Conservation (phyloP, 1,140 invertebrate genomes). For the Drosophila azteca region DNA sequence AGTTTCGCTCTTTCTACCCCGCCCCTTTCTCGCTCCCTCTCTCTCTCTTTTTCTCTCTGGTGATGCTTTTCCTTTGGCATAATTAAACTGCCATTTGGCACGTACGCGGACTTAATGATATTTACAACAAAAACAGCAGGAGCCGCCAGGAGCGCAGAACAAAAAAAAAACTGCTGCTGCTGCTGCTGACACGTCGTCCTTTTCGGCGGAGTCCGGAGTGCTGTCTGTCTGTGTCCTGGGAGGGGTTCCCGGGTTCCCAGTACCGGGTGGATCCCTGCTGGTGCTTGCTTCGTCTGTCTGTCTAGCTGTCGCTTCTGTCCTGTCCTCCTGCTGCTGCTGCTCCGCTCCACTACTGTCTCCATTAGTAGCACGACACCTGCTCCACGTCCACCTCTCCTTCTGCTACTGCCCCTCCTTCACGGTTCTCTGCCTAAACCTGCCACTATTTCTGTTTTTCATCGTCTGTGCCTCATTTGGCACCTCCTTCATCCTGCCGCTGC, state of each 20-base stretch:
- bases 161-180: neutral
- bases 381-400: too few species aligned
- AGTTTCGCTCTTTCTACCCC: slow-evolving; percentile 7
- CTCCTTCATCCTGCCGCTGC: too few species aligned
- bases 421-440: too few species aligned
- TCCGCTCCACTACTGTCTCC: slow-evolving; percentile 2
- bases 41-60: slow-evolving; percentile 10
- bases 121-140: slow-evolving; percentile 65
- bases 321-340: slow-evolving; percentile 16
- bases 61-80: slow-evolving; percentile 36
- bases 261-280: too few species aligned
- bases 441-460: too few species aligned
- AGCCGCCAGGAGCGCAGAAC: slow-evolving; percentile 15
- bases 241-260: neutral
- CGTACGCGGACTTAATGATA: slow-evolving; percentile 72
- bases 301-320: slow-evolving; percentile 32
- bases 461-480: too few species aligned
- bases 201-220: slow-evolving; percentile 28
- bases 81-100: slow-evolving; percentile 76
- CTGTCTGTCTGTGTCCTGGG: slow-evolving; percentile 2
- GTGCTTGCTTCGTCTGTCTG: too few species aligned
- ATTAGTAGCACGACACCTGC: too few species aligned
- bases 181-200: slow-evolving; percentile 44
- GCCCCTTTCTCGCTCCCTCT: neutral
- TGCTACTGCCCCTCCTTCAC: too few species aligned